A percentile compares a stretch with the other conserved stretches of the same genome.
These are phyloP conservation scores for Neomorphus geoffroyi DNA, from an alignment of 2,797 vertebrate species.

Conservation along the genomic window DNA sequence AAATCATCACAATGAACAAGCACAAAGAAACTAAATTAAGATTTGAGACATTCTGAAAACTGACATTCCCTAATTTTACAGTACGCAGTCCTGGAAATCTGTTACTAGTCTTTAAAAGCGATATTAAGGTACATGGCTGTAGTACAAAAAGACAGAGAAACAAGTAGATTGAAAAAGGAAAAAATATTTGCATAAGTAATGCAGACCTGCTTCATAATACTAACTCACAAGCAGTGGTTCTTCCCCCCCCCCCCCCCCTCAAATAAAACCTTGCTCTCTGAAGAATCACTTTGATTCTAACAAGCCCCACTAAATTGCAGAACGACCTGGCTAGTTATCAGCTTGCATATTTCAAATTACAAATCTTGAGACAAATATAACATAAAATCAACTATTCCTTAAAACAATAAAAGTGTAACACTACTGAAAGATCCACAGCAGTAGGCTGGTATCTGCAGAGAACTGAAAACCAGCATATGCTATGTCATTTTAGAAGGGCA, in stretches of 20 bases:
- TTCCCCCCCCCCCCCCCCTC: neutral
- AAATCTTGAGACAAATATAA: neutral
- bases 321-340: neutral
- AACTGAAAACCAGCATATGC: neutral
- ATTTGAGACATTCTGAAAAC: conserved; percentile 64
- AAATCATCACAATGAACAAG: conserved; percentile 71
- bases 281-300: conserved; percentile 14
- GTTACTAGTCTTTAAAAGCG: neutral
- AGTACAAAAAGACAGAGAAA: neutral
- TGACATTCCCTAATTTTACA: conserved; percentile 46
- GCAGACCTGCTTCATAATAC: neutral
- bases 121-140: neutral
- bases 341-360: neutral
- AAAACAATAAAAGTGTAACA: neutral
- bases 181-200: neutral
- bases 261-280: neutral
- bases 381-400: neutral
- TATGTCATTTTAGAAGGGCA: neutral
- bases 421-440: neutral
- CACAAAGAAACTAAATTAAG: conserved; percentile 70
- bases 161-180: neutral
- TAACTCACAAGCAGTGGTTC: neutral
- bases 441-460: neutral
- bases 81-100: neutral
- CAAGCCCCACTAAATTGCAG: neutral